A percentile compares a stretch with the other conserved stretches of the same genome.
Conservation (phyloP, 2,797 vertebrate species). For the Rhadinocentrus ornatus region DNA sequence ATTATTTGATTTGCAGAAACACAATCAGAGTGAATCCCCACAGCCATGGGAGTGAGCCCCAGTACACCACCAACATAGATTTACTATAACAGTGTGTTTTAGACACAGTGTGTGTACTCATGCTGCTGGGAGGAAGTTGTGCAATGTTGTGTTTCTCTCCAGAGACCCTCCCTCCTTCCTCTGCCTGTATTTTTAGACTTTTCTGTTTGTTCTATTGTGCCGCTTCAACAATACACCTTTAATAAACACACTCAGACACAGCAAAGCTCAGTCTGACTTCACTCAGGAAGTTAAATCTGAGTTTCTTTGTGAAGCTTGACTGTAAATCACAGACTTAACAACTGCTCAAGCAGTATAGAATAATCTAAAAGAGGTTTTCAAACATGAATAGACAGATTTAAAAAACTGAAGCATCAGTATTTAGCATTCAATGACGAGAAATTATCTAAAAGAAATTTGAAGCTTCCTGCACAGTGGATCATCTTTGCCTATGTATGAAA, state of each 20-base stretch:
- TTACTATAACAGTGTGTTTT: not conserved
- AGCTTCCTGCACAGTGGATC: not conserved
- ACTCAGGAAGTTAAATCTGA: slow-evolving; percentile 19
- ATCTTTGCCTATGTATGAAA: not conserved
- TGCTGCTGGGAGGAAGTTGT: slow-evolving; percentile 31
- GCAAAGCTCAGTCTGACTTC: slow-evolving; percentile 32
- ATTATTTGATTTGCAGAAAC: not conserved
- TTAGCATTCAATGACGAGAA: not conserved
- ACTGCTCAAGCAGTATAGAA: not conserved
- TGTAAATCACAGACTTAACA: slow-evolving; percentile 7
- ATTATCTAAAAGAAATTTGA: not conserved
- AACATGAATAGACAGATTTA: not conserved
- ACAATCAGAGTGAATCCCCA: not conserved
- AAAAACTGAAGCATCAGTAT: not conserved
- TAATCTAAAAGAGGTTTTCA: not conserved
- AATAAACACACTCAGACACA: slow-evolving; percentile 23
- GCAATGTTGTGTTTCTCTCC: slow-evolving; percentile 15
- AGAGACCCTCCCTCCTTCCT: slow-evolving; percentile 44
- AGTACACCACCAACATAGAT: not conserved
- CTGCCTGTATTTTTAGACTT: slow-evolving; percentile 59
- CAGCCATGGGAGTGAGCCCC: not conserved
- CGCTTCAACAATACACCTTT: slow-evolving; percentile 49
- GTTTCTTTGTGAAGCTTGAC: slow-evolving; percentile 6
- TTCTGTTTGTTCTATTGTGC: slow-evolving; percentile 64
- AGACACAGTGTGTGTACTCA: not conserved